These are phyloP conservation scores for Pogoniulus pusillus DNA, from an alignment of 2,797 vertebrate genomes.

Conservation along the genomic window DNA sequence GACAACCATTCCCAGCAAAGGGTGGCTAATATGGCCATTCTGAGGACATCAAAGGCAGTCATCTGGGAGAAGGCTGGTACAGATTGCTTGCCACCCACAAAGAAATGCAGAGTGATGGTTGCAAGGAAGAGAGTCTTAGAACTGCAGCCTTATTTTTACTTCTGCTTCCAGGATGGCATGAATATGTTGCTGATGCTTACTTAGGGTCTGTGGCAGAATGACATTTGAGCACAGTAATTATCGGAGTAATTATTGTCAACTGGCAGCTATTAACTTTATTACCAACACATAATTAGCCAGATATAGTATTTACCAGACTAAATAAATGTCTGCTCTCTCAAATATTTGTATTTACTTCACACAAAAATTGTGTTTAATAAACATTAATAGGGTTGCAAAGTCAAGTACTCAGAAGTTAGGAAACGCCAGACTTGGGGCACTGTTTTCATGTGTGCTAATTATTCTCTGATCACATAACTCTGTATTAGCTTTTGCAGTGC, in stretches of 20 bases:
- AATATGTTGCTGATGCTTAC: neutral
- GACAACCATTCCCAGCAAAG: neutral
- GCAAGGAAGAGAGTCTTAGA: neutral
- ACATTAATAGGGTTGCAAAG: neutral
- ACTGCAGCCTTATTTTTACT: neutral
- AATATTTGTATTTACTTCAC: slow-evolving; percentile 53
- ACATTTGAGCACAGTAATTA: slow-evolving; percentile 36
- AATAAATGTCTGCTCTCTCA: slow-evolving; percentile 52
- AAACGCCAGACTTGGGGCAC: neutral
- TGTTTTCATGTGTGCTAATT: neutral
- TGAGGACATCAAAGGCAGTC: slow-evolving; percentile 33
- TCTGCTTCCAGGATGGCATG: neutral
- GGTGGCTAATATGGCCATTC: neutral
- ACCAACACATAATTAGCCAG: slow-evolving; percentile 61
- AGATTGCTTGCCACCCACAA: slow-evolving; percentile 48
- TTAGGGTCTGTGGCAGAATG: slow-evolving; percentile 29
- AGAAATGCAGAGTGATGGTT: neutral
- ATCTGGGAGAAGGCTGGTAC: slow-evolving; percentile 41
- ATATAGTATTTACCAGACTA: slow-evolving; percentile 52
- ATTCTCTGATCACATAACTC: neutral
- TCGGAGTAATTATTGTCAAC: slow-evolving; percentile 54
- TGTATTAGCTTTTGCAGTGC: neutral
- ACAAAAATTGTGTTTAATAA: slow-evolving; percentile 38
- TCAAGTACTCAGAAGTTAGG: slow-evolving; percentile 12
- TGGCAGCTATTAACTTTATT: slow-evolving; percentile 57